Conservation (phyloP, 1,140 invertebrate species). For the Latrodectus geometricus region DNA sequence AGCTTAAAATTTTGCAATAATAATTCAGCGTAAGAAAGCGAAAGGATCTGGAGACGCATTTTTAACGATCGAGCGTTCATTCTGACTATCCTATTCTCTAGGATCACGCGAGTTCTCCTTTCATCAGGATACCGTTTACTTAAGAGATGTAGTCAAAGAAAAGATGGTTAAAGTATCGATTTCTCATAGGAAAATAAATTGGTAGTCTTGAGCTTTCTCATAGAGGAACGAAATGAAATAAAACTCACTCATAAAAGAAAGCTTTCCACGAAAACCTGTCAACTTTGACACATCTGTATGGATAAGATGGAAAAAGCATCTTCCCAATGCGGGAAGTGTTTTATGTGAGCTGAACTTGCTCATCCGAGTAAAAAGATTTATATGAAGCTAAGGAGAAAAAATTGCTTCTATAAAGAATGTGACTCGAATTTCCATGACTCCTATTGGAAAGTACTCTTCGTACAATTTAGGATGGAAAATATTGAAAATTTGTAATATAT, state of each 20-base stretch:
- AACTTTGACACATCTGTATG: background rate
- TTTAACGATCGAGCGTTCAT: background rate
- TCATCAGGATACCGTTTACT: background rate
- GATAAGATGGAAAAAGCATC: background rate
- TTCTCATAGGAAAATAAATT: background rate
- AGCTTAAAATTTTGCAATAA: background rate
- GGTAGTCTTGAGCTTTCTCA: background rate
- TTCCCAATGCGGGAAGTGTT: background rate
- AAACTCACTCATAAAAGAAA: slow-evolving; percentile 3
- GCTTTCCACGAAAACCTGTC: background rate
- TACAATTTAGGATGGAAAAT: too few relatives aligned
- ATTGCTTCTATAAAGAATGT: too few relatives aligned
- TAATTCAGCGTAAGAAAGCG: background rate
- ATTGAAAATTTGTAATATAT: too few relatives aligned
- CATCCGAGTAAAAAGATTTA: too few relatives aligned
- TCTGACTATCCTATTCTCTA: background rate
- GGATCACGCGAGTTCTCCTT: background rate
- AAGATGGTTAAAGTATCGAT: background rate
- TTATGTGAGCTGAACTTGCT: background rate
- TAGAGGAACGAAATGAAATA: background rate
- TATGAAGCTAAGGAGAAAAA: too few relatives aligned
- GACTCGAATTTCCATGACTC: too few relatives aligned
- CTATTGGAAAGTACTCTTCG: too few relatives aligned
- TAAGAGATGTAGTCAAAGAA: background rate
- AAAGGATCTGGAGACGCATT: background rate